These are phyloP conservation scores for Perccottus glenii DNA, from an alignment of 2,113 vertebrate genomes.

Conservation along the genomic window DNA sequence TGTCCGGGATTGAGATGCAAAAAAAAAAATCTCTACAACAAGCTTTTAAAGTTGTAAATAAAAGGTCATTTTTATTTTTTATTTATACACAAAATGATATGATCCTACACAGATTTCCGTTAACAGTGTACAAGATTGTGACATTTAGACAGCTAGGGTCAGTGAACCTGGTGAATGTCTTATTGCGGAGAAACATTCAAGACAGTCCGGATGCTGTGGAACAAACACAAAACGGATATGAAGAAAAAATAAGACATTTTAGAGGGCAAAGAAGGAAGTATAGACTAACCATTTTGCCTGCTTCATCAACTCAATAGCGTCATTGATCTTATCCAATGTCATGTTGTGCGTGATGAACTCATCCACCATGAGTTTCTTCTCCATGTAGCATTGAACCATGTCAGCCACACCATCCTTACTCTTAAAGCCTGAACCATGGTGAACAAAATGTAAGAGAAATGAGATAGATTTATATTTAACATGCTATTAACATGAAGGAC, in stretches of 20 bases:
- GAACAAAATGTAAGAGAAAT: not conserved
- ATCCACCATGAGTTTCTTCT: constrained; percentile 81
- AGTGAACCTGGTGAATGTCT: not conserved
- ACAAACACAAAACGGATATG: constrained; percentile 15
- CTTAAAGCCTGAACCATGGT: constrained; percentile 77
- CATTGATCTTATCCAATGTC: constrained; percentile 79
- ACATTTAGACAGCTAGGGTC: not conserved
- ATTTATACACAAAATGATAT: too few relatives aligned
- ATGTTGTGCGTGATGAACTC: constrained; percentile 80
- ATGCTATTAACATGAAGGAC: not conserved
- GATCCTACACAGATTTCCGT: too few relatives aligned
- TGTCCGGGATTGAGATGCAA: too few relatives aligned
- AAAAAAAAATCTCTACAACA: too few relatives aligned
- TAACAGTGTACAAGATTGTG: not conserved
- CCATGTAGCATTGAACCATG: constrained; percentile 79
- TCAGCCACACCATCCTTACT: constrained; percentile 73
- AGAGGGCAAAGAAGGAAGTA: not conserved
- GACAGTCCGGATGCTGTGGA: constrained; percentile 86
- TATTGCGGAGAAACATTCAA: constrained; percentile 76
- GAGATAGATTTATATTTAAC: too few relatives aligned
- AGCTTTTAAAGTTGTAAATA: too few relatives aligned
- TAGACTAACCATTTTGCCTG: not conserved
- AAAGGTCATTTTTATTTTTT: too few relatives aligned
- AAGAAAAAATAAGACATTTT: not conserved
- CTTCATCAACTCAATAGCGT: constrained; percentile 71